Conservation (phyloP, 2,113 vertebrate genomes). For the Mellivora capensis region DNA sequence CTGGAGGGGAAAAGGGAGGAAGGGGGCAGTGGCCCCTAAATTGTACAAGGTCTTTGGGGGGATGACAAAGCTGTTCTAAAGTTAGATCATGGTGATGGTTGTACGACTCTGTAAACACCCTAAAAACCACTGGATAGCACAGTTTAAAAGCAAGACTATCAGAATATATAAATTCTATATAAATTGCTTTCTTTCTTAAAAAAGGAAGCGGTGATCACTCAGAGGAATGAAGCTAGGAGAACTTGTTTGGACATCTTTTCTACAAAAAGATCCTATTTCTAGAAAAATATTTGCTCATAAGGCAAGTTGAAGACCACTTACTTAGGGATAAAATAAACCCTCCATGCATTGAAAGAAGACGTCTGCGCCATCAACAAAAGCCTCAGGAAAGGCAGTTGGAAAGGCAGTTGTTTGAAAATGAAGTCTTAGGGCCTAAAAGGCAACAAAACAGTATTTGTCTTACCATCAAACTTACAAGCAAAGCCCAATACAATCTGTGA, state of each 20-base stretch:
- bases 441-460: not conserved
- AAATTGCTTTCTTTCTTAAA: not conserved
- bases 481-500: not conserved
- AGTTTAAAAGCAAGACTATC: not conserved
- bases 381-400: not conserved
- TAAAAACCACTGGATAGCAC: not conserved
- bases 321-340: not conserved
- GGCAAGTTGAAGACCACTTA: not conserved
- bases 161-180: not conserved
- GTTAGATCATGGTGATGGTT: not conserved
- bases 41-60: not conserved
- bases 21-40: not conserved
- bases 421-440: not conserved
- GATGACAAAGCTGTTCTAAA: not conserved
- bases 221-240: not conserved
- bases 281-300: not conserved
- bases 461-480: not conserved
- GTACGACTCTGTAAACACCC: not conserved
- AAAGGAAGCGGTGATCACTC: not conserved
- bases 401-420: not conserved
- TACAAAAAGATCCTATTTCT: not conserved
- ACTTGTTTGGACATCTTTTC: not conserved
- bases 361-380: not conserved
- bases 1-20: too few relatives aligned
- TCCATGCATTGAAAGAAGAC: not conserved